A percentile compares a stretch with the other conserved stretches of the same genome.
These are phyloP conservation scores for Cotesia glomerata DNA, from an alignment of 1,140 invertebrate genomes.

Conservation along the genomic window DNA sequence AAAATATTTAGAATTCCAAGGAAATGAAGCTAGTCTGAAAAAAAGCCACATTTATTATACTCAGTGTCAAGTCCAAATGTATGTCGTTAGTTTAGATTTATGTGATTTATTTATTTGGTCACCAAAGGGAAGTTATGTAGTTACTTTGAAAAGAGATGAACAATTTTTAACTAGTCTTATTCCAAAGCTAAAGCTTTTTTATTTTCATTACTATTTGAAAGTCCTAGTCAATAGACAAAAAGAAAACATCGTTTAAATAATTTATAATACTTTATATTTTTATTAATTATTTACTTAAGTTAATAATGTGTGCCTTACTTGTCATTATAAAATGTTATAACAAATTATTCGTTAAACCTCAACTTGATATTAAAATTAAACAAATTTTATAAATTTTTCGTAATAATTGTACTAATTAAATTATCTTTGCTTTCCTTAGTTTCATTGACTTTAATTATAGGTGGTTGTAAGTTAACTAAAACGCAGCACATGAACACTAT, in stretches of 20 bases:
- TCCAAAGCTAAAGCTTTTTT: slow-evolving; percentile 32
- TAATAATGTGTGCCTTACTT: background rate
- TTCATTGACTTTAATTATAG: slow-evolving; percentile 17
- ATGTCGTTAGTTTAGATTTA: slow-evolving; percentile 31
- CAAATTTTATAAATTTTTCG: slow-evolving; percentile 1
- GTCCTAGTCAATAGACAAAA: background rate
- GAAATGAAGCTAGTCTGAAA: slow-evolving; percentile 28
- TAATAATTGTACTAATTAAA: background rate
- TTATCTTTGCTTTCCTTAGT: background rate
- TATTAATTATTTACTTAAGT: background rate
- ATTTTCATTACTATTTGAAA: slow-evolving; percentile 27
- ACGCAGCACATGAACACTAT: slow-evolving; percentile 20
- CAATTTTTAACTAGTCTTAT: slow-evolving; percentile 31
- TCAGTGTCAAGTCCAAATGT: slow-evolving; percentile 39
- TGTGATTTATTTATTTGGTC: slow-evolving; percentile 40
- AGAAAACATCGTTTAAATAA: background rate
- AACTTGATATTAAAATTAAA: background rate
- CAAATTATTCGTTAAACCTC: too few species aligned
- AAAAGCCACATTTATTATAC: slow-evolving; percentile 36
- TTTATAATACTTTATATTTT: background rate
- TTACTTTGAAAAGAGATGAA: slow-evolving; percentile 32
- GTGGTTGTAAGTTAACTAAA: slow-evolving; percentile 23
- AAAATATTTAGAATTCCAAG: slow-evolving; percentile 32
- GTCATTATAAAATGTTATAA: background rate
- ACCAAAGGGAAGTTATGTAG: slow-evolving; percentile 32